Base-by-base conservation (phyloP, 2,113 vertebrate genomes). In the Cariama cristata region DNA sequence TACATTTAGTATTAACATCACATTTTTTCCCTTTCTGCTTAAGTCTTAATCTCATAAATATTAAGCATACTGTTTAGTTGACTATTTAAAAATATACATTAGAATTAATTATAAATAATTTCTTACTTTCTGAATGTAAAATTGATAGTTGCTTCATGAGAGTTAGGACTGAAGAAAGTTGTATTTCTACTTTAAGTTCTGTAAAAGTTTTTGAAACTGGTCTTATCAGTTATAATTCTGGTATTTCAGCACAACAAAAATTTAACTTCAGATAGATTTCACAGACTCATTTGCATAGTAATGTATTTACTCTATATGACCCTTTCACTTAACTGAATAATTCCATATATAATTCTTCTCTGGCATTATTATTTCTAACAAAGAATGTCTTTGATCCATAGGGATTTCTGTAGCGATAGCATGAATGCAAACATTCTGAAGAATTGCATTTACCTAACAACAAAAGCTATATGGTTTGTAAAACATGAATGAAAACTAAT, bases 371-470 rank as follows among this genome's bases (percentile, higher is more conserved):
- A 38, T 92, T 89, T 75, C 76, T 56, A 53, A 84, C 93, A 92
- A 83, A 50, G 85, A 63, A 49, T 35, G 76, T 81, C 96, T 94
- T 93, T 93, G 83, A 83, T 94, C 91, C 86, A 12, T 8, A 74
- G 96, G 94, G 96, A 96, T 97, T 97, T 97, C 90, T 79, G 90
- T 27, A 74, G 93, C 16, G 5, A n/a, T 44, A 28, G 83, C n/a
- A 68, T 86, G 81, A 94, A 85, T 90, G 96, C 93, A 95, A 76
- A 94, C 94, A 44, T 92, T 94, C 91, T 86, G 94, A 83, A 93
- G 96, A 83, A 79, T 85, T 35, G 86, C 94, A 82, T 88, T 95
- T 77, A 62, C 94, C 92, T 81, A 13, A 27, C 90, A 32, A 87
- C 86, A 49, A 76, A 81, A 93, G 93, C 86, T 56, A 76, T 35